phyloP scores from a whole-genome alignment of 2,888 invertebrate genomes.

The Lycia hirtaria region DNA sequence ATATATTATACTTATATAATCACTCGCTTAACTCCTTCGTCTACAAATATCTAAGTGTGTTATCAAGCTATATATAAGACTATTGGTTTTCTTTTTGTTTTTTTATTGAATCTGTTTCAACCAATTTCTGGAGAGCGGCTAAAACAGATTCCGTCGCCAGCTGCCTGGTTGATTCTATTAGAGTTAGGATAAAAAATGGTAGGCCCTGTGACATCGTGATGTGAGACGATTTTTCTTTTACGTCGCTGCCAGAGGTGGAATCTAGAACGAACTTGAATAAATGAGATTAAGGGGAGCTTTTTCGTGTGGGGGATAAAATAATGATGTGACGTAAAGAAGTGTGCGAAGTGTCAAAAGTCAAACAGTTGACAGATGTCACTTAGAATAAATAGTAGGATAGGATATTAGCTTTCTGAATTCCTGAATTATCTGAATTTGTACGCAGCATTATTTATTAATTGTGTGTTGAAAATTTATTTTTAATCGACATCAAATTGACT shows the following conservation, averaged over 20 bases:
- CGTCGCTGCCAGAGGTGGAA: conserved; percentile 7
- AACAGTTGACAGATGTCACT: not conserved
- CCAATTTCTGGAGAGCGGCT: conserved; percentile 9
- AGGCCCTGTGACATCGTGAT: conserved; percentile 14
- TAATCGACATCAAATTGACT: too few relatives aligned
- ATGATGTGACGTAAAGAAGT: not conserved
- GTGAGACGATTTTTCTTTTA: conserved; percentile 27
- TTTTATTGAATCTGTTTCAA: conserved; percentile 1
- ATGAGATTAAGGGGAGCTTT: conserved; percentile 9
- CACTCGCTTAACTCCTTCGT: too few relatives aligned
- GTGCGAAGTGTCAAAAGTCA: not conserved
- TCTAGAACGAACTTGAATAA: conserved; percentile 18
- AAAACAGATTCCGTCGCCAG: conserved; percentile 13
- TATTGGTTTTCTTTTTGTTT: not conserved
- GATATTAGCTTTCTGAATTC: too few relatives aligned
- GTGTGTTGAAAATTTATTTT: too few relatives aligned
- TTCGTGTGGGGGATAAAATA: not conserved
- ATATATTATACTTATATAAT: too few relatives aligned
- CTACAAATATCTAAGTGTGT: too few relatives aligned
- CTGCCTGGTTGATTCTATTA: conserved; percentile 23
- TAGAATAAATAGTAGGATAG: too few relatives aligned
- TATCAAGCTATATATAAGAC: too few relatives aligned
- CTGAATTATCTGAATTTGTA: too few relatives aligned
- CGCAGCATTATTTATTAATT: too few relatives aligned
- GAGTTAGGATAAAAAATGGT: conserved; percentile 26